Evolutionary conservation across 2,888 invertebrate genomes (phyloP), one percentile per base, ranked within the genome.

Genomic region (Drosophila flavopinicola): DNA sequence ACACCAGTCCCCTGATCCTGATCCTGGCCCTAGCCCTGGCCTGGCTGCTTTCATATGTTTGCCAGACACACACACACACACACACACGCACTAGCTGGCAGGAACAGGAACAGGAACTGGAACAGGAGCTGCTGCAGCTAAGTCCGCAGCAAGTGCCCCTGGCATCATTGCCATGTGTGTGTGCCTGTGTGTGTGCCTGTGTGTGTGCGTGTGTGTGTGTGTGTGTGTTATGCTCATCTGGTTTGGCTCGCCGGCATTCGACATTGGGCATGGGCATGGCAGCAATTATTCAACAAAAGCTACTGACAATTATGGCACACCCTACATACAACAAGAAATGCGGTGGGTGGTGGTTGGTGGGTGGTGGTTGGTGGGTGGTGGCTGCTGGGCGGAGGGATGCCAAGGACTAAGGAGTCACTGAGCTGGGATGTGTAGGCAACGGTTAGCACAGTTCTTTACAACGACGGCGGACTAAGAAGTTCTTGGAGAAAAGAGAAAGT

Each of bases 231-330:
- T 64, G 68, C 71, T 71, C 71, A 72, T 71, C 71, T 72, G 78
- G 75, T 39, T 64, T 54, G 58, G 49, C 33, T 68, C 77, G 59
- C 48, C 67, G 68, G 71, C 84, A 79, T 83, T 83, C 82, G 83
- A 75, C 78, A 79, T 83, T 83, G 76, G 20, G 20, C 20, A 20
- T 20, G 20, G 83, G 85, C 75, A 71, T 78, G 76, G 71, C 86
- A 83, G 85, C 83, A 84, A 84, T 84, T 84, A 84, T 85, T 83
- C 84, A 84, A 84, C 83, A 85, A 84, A 83, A 80, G 84, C 84
- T 80, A 76, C 84, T 80, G 86, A 84, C 83, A 84, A 85, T 85
- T 83, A 84, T 83, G 78, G 78, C 83, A 74, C 80, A 80, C 71
- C 79, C 77, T 49, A 71, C 74, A 71, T 66, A 76, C 64, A 82